Conservation (phyloP, 2,888 invertebrate genomes). For the Deroplatys truncata region DNA sequence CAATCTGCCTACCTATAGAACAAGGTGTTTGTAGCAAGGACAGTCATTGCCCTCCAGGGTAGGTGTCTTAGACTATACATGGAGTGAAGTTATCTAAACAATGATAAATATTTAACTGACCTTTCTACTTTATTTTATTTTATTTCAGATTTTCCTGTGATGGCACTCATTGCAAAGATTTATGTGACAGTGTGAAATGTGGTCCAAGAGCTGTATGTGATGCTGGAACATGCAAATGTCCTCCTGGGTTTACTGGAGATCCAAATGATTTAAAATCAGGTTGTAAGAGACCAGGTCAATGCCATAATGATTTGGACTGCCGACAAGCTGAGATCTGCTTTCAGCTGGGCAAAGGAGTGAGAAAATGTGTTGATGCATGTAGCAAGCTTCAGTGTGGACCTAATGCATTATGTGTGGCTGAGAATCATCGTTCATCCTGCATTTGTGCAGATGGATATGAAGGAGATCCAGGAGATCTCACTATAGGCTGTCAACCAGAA, state of each 20-base stretch:
- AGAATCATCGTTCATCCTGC: slow-evolving; percentile 80
- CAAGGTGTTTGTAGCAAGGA: slow-evolving; percentile 65
- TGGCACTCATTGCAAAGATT: slow-evolving; percentile 67
- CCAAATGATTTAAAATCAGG: slow-evolving; percentile 66
- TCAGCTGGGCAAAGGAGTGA: slow-evolving; percentile 64
- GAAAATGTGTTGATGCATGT: slow-evolving; percentile 84
- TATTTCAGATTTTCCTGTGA: slow-evolving; percentile 58
- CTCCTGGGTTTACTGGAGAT: slow-evolving; percentile 72
- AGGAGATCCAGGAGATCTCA: slow-evolving; percentile 78
- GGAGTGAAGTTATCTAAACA: slow-evolving; percentile 49
- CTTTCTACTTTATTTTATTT: not conserved
- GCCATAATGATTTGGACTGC: slow-evolving; percentile 77
- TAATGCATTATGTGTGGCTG: slow-evolving; percentile 79
- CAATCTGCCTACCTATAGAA: slow-evolving; percentile 69
- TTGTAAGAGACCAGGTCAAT: slow-evolving; percentile 70
- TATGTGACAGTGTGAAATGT: slow-evolving; percentile 70
- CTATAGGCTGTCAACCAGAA: slow-evolving; percentile 72
- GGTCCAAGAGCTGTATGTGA: slow-evolving; percentile 79
- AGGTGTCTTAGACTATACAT: slow-evolving; percentile 50
- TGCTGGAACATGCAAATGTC: slow-evolving; percentile 74
- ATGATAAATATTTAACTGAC: not conserved
- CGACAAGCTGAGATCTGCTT: slow-evolving; percentile 82
- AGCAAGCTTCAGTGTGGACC: slow-evolving; percentile 86
- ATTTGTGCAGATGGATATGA: slow-evolving; percentile 77
- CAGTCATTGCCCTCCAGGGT: slow-evolving; percentile 69